A percentile compares a stretch with the other conserved stretches of the same genome.
Evolutionary conservation across 1,140 invertebrate species (phyloP).

Genomic region (Lasioglossum albipes): DNA sequence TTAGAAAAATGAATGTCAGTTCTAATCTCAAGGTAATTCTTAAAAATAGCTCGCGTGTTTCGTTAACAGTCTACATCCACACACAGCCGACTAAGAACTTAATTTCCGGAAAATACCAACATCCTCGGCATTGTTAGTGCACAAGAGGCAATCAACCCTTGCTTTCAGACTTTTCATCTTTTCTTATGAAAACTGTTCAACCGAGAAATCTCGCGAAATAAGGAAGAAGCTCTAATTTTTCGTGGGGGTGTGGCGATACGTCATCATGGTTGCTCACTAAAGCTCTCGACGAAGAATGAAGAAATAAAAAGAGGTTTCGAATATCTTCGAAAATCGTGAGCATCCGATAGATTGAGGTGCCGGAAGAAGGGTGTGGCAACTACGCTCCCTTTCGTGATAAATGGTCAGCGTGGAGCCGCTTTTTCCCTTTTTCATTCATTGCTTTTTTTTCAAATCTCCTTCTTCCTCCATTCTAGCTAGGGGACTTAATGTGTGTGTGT

Average conservation of each 20-base stretch:
- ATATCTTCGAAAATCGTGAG: constrained; percentile 47
- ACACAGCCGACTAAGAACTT: neutral
- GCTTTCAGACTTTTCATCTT: constrained; percentile 36
- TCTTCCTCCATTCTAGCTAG: constrained; percentile 25
- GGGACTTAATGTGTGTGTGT: constrained; percentile 47
- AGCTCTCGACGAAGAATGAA: constrained; percentile 23
- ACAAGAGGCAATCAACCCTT: constrained; percentile 6
- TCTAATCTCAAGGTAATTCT: too few relatives aligned
- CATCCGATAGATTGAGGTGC: constrained; percentile 54
- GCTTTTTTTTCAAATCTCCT: neutral
- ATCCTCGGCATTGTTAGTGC: neutral
- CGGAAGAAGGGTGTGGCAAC: constrained; percentile 61
- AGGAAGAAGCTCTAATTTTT: constrained; percentile 44
- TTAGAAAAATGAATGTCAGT: too few relatives aligned
- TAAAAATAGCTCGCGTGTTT: too few relatives aligned
- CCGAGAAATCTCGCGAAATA: constrained; percentile 52
- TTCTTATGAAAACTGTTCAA: constrained; percentile 10
- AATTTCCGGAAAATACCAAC: neutral
- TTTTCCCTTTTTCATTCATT: constrained; percentile 7
- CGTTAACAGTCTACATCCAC: neutral
- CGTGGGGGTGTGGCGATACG: constrained; percentile 55
- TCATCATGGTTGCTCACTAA: constrained; percentile 58
- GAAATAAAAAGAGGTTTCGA: constrained; percentile 43
- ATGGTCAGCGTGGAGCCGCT: constrained; percentile 20
- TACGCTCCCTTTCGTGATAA: constrained; percentile 52